phyloP scores from a whole-genome alignment of 2,888 invertebrate genomes.

The Isotomurus palustris region DNA sequence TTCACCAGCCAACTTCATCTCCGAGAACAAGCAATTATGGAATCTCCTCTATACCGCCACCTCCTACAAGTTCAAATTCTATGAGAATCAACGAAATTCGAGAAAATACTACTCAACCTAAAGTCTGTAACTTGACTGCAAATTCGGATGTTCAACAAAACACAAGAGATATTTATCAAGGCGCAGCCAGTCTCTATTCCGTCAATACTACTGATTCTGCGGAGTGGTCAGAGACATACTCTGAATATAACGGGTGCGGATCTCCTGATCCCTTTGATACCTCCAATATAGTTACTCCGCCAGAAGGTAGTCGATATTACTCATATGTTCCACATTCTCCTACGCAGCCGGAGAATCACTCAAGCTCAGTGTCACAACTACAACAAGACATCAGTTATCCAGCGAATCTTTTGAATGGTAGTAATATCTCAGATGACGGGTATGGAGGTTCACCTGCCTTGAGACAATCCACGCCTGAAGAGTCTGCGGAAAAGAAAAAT shows the following conservation, averaged over 20 bases:
- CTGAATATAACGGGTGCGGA: slow-evolving; percentile 25
- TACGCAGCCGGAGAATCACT: not conserved
- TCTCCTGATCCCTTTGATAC: slow-evolving; percentile 66
- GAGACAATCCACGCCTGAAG: not conserved
- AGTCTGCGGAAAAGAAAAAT: slow-evolving; percentile 12
- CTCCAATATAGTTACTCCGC: slow-evolving; percentile 49
- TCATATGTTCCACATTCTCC: slow-evolving; percentile 40
- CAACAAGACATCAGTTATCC: too few relatives aligned
- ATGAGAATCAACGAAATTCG: not conserved
- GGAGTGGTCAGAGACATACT: slow-evolving; percentile 36
- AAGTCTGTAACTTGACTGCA: slow-evolving; percentile 3
- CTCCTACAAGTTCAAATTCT: not conserved
- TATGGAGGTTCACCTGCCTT: slow-evolving; percentile 10
- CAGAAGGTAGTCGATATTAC: slow-evolving; percentile 43
- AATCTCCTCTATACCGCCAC: too few relatives aligned
- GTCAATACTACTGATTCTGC: slow-evolving; percentile 30
- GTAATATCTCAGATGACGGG: slow-evolving; percentile 13
- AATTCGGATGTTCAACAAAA: slow-evolving; percentile 4
- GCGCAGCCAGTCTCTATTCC: slow-evolving; percentile 19
- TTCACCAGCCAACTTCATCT: not conserved
- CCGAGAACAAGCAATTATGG: not conserved
- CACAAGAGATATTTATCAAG: slow-evolving; percentile 20
- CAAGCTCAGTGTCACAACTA: slow-evolving; percentile 10
- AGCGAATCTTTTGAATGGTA: slow-evolving; percentile 8
- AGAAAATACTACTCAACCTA: not conserved